phyloP scores from a whole-genome alignment of 2,113 vertebrate species.

The Cnemophilus loriae region DNA sequence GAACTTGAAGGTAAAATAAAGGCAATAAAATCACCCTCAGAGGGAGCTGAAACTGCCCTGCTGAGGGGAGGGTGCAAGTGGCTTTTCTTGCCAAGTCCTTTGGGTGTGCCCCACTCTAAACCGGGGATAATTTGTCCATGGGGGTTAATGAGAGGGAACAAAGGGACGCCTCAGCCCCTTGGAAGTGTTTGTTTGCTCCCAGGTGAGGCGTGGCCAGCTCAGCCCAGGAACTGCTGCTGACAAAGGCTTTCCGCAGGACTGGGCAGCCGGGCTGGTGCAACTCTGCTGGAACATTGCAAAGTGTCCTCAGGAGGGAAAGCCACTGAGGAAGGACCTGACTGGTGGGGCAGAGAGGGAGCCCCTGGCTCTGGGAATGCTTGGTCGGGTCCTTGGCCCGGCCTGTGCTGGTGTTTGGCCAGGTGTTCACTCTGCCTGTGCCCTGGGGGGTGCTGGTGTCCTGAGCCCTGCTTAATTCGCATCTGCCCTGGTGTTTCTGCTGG shows the following conservation, averaged over 20 bases:
- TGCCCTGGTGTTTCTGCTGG: not conserved
- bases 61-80: not conserved
- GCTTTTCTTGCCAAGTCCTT: not conserved
- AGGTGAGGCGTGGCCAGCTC: not conserved
- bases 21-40: rapidly evolving
- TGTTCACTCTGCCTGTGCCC: not conserved
- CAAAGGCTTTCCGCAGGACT: not conserved
- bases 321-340: not conserved
- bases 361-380: not conserved
- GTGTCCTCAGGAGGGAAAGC: not conserved
- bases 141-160: not conserved
- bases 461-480: not conserved
- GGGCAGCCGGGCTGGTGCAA: not conserved
- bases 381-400: not conserved
- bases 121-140: not conserved
- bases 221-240: not conserved
- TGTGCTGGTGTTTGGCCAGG: not conserved
- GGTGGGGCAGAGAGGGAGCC: not conserved
- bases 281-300: not conserved
- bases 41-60: not conserved
- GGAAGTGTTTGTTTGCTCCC: not conserved
- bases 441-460: not conserved
- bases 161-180: not conserved
- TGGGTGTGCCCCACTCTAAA: not conserved
- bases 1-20: no score